Percentiles rank a stretch among this genome's conserved stretches.
phyloP scores from a whole-genome alignment of 2,888 invertebrate genomes.

The Eutolmus rufibarbis region DNA sequence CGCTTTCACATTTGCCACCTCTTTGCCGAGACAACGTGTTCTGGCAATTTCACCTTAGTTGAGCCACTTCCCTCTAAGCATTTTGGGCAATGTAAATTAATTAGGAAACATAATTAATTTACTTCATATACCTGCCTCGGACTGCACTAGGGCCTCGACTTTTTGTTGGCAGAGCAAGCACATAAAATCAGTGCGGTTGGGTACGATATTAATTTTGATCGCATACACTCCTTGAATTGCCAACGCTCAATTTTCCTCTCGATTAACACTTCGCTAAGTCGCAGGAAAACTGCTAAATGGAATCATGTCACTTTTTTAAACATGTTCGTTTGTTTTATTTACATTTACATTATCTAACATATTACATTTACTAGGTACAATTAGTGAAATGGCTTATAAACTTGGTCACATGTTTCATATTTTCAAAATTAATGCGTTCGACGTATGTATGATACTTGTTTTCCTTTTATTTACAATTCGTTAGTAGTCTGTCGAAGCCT shows the following conservation, averaged over 20 bases:
- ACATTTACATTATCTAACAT: background rate
- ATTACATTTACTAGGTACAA: background rate
- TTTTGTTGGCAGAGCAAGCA: background rate
- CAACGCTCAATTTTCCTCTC: background rate
- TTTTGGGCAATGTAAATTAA: slow-evolving; percentile 27
- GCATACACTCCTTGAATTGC: background rate
- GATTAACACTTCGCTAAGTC: background rate
- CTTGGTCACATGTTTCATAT: no score
- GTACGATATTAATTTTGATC: slow-evolving; percentile 22
- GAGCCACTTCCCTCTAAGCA: slow-evolving; percentile 20
- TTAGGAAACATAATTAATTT: slow-evolving; percentile 40
- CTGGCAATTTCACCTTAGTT: slow-evolving; percentile 5
- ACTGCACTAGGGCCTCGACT: background rate
- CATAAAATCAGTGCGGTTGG: background rate
- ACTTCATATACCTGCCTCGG: slow-evolving; percentile 28
- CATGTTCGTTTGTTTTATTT: background rate
- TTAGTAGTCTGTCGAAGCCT: no score
- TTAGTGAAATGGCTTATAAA: no score
- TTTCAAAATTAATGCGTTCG: no score
- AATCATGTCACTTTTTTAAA: background rate
- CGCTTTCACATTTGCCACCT: slow-evolving; percentile 7
- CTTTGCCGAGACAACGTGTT: slow-evolving; percentile 3
- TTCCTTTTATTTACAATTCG: no score
- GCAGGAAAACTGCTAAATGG: background rate
- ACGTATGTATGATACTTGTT: no score